Evolutionary conservation across 1,140 invertebrate genomes (phyloP), one percentile per base, ranked within the genome.

Genomic region (Caenorhabditis latens): DNA sequence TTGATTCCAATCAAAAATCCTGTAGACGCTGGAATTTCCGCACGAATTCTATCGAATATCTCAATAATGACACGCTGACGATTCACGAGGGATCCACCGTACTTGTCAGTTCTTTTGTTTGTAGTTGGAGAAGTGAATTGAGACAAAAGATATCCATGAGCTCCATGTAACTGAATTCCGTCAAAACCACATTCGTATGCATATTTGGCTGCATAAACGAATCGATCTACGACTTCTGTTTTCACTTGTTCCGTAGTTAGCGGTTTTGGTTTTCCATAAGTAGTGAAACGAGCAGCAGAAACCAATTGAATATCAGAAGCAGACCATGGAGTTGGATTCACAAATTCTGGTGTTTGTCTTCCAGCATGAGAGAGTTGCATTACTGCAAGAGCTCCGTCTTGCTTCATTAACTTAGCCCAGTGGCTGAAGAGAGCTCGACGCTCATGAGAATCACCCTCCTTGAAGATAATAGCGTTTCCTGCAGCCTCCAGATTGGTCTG

Each of bases 101-200:
- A 91, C 32, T 90, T 55, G 82, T 91, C 90, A 4, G 83, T 90
- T 19, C 90, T 82, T 21, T 83, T 84, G 65, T 91, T 91, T 14
- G 85, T 88, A 11, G 61, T 86, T 0, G 91, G 84, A n/a, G 89
- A 90, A 2, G 88, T 65, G 82, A 91, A 91, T 75, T 91, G 88
- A 8, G 90, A 82, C 11, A 91, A 42, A 2, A 91, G 86, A 67
- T 92, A 92, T 16, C 91, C 91, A 84, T 92, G 90, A 4, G 91
- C 91, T 14, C 48, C 90, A 63, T 91, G 91, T 6, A 92, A 63
- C 65, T 91, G 61, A 58, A 90, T 48, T 21, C 90, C 90, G 83
- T 91, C 88, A 21, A 90, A 91, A 8, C 86, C 89, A 48, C 88
- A 85, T 61, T 90, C 83, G 42, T 90, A 84, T 11, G 71, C 83